These are phyloP conservation scores for Plectropomus leopardus DNA, from an alignment of 2,113 vertebrate genomes.

Conservation along the genomic window DNA sequence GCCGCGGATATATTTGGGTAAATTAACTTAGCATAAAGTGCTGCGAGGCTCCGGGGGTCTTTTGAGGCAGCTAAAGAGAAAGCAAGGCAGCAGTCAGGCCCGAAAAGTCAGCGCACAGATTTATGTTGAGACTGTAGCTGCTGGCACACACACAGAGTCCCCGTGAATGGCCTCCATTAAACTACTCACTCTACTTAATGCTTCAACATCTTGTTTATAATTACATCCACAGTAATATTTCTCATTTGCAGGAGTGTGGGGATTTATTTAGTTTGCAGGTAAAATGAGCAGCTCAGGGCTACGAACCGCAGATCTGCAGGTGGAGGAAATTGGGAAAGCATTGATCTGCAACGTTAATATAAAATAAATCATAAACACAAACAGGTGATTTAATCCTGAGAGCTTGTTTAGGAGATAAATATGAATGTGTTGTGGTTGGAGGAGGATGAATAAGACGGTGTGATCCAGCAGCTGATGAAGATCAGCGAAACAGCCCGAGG, in stretches of 20 bases:
- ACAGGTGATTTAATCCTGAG: slow-evolving; percentile 83
- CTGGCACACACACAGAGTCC: slow-evolving; percentile 45
- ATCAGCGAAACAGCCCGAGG: slow-evolving; percentile 72
- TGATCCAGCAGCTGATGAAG: slow-evolving; percentile 57
- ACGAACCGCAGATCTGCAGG: slow-evolving; percentile 75
- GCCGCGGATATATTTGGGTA: slow-evolving; percentile 88
- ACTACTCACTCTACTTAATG: slow-evolving; percentile 24
- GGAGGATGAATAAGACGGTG: slow-evolving; percentile 9
- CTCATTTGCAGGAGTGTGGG: slow-evolving; percentile 13
- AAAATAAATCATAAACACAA: slow-evolving; percentile 90
- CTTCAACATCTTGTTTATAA: slow-evolving; percentile 43
- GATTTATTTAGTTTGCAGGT: slow-evolving; percentile 35
- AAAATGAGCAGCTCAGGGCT: slow-evolving; percentile 86
- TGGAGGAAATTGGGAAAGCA: slow-evolving; percentile 84
- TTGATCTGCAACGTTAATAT: slow-evolving; percentile 88
- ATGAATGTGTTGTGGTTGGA: slow-evolving; percentile 16
- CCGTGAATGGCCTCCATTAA: slow-evolving; percentile 60
- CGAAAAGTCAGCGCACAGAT: slow-evolving; percentile 76
- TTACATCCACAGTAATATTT: slow-evolving; percentile 40
- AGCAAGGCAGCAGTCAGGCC: slow-evolving; percentile 64
- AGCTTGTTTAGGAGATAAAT: slow-evolving; percentile 68
- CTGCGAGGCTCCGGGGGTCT: slow-evolving; percentile 78
- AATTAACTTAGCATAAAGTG: slow-evolving; percentile 89
- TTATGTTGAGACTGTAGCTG: slow-evolving; percentile 51
- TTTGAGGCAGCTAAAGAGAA: slow-evolving; percentile 67